Evolutionary conservation across 2,113 vertebrate species (phyloP).

Genomic region (Phaethornis superciliosus): DNA sequence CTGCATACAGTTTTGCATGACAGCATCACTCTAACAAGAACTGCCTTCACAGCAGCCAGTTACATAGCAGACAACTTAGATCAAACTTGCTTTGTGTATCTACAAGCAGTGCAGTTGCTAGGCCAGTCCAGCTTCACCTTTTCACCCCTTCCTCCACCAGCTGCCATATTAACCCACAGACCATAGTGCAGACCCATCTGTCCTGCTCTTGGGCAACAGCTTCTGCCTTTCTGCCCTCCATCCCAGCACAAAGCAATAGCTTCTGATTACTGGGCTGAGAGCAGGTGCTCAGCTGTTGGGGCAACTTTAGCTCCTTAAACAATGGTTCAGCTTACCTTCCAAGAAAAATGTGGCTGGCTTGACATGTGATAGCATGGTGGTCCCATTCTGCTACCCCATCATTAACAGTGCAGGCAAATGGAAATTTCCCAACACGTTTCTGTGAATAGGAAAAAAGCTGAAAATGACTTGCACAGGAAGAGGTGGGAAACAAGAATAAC

Average conservation of each 20-base stretch:
- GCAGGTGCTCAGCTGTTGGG: background rate
- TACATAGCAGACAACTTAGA: background rate
- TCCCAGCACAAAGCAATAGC: background rate
- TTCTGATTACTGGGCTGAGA: background rate
- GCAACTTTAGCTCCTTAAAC: background rate
- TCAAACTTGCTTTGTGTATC: background rate
- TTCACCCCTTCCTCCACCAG: background rate
- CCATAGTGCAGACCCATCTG: background rate
- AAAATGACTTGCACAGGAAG: background rate
- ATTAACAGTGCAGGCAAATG: background rate
- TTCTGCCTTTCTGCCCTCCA: background rate
- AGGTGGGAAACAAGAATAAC: background rate
- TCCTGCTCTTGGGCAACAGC: background rate
- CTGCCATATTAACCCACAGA: background rate
- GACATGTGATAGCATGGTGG: background rate
- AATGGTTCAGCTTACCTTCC: rapidly evolving
- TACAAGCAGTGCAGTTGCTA: background rate
- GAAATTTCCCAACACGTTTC: background rate
- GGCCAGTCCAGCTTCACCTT: background rate
- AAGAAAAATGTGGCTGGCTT: background rate
- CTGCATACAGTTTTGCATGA: background rate
- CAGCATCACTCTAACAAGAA: background rate
- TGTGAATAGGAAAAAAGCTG: background rate
- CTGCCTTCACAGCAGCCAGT: background rate
- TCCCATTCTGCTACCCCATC: background rate